Evolutionary conservation across 2,888 invertebrate species (phyloP), one percentile per base, ranked within the genome.

Genomic region (Aproaerema taeniolella): DNA sequence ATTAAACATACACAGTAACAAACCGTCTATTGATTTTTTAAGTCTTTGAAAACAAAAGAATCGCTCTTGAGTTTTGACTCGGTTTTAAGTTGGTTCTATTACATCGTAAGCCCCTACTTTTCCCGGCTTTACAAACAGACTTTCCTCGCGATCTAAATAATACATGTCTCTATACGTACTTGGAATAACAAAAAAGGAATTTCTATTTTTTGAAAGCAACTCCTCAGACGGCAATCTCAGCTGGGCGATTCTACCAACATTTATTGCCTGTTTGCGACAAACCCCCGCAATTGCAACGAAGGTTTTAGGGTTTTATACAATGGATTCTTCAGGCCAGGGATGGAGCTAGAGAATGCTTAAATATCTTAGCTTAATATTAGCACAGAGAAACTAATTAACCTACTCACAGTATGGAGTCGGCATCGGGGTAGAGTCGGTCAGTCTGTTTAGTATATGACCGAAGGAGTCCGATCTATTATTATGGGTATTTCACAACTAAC

Each of bases 231-330:
- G 53, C 58, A 61, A 62, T 66, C 63, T 57, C 52, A 47, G 60
- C 54, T 55, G 62, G 65, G 64, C 62, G 61, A 65, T 63, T 68
- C 57, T 53, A 59, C 53, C 60, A 56, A 56, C 66, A 64, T 69
- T 66, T 70, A 70, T 69, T 61, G 69, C 54, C 61, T 60, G 67
- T 67, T 68, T 62, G 58, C 58, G 66, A 67, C 66, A 63, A 67
- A 63, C 67, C 64, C 61, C 51, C 61, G 58, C 67, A 61, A 70
- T 70, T 66, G 70, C 66, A 67, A 54, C 61, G 48, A 63, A 62
- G 59, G 66, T 68, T 70, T 68, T 67, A 63, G 66, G 65, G 67
- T 69, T 67, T 58, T 58, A 50, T 50, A 52, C 54, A 69, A 68
- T 68, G 65, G 67, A 67, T 69, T 62, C 66, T 64, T 61, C 67